Base-by-base conservation (phyloP, 1,140 invertebrate genomes). In the Leptinotarsa lineolata region DNA sequence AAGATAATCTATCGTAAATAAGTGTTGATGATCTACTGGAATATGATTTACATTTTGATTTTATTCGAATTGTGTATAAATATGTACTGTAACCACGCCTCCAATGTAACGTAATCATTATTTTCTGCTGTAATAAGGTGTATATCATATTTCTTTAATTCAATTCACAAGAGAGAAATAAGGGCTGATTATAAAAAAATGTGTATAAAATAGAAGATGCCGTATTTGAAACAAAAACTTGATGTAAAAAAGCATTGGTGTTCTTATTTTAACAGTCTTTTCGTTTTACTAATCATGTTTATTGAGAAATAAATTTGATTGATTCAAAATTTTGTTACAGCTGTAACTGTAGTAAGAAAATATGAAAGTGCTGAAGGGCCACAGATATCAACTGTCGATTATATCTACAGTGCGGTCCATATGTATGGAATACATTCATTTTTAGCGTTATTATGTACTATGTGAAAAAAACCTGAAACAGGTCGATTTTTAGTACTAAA, bases 121-220 rank as follows among this genome's bases (percentile, higher is more conserved):
- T 60, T 70, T 39, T 61, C 58, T 61, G 16, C 68, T 70, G 59
- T 70, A 58, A 72, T 48, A 60, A 69, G 61, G 66, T 77, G 75
- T 78, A 76, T 59, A 74, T 78, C 76, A 77, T 80, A 73, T 80
- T 80, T 79, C 72, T 76, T 76, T 78, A 73, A 73, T 76, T 77
- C 65, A 59, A 76, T 76, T 77, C 75, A 78, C 76, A 80, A 76
- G 79, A 80, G 79, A 80, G 79, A 80, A 80, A 78, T 72, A 80
- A 79, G 79, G 77, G 79, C 79, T 80, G 79, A 80, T 11, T 39
- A 39, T 80, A 76, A 74, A 76, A 77, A 74, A 73, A 72, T 74
- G 74, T 79, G 74, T 76, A 78, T 78, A 77, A 73, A 60, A 76
- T 74, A 77, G 70, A 72, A 75, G 67, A 75, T 72, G 60, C 71